Percentiles rank a stretch among this genome's conserved stretches.
phyloP scores from a whole-genome alignment of 2,888 invertebrate genomes.

The Melipona beecheii region DNA sequence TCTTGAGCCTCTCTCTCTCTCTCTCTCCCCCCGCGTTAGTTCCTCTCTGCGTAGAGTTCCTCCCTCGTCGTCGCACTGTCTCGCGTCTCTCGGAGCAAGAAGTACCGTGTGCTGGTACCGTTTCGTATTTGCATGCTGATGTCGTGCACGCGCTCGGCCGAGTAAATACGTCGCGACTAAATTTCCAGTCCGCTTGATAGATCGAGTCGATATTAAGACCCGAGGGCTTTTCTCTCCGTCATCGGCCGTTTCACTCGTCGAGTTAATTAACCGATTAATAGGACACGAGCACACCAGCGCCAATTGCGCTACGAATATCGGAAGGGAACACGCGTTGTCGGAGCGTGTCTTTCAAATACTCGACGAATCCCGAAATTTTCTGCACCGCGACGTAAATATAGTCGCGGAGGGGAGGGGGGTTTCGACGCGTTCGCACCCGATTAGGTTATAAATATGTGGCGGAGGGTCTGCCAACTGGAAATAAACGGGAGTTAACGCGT shows the following conservation, averaged over 20 bases:
- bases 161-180: constrained; percentile 28
- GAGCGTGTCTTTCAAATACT: neutral
- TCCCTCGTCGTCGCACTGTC: constrained; percentile 34
- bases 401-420: constrained; percentile 2
- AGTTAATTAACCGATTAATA: constrained; percentile 43
- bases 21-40: neutral
- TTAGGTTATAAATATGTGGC: constrained; percentile 68
- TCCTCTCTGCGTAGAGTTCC: neutral
- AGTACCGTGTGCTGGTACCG: constrained; percentile 3
- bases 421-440: constrained; percentile 59
- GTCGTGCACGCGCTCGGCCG: neutral
- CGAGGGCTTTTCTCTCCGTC: constrained; percentile 3
- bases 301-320: neutral
- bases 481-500: constrained; percentile 70
- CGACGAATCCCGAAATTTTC: neutral
- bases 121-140: constrained; percentile 40
- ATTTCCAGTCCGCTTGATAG: constrained; percentile 41
- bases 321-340: neutral
- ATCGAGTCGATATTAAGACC: constrained; percentile 71
- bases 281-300: neutral
- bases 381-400: constrained; percentile 33
- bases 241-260: constrained; percentile 3
- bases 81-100: constrained; percentile 17
- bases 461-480: constrained; percentile 51
- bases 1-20: constrained; percentile 59